Evolutionary conservation across 2,113 vertebrate species (phyloP).

Genomic region (Ailurus styani): DNA sequence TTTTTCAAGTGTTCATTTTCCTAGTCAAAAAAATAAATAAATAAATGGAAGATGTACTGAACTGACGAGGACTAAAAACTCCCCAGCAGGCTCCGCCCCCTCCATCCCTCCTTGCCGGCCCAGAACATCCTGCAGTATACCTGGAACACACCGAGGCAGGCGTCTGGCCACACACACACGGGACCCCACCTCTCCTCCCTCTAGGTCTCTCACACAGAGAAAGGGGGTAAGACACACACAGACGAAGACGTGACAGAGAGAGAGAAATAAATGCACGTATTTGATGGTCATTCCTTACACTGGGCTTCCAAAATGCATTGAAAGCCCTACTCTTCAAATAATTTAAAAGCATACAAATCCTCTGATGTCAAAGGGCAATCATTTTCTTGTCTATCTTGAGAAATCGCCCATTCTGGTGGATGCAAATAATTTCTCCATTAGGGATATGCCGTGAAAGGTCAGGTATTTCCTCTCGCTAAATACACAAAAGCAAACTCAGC

Average conservation of each 20-base stretch:
- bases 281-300: background rate
- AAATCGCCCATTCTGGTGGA: background rate
- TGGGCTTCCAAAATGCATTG: background rate
- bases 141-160: too few relatives aligned
- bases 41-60: background rate
- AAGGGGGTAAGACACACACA: rapidly evolving
- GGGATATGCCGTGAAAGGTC: background rate
- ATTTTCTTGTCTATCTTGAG: background rate
- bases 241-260: too few relatives aligned
- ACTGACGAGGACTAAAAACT: background rate
- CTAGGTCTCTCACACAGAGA: background rate
- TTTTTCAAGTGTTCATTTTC: conserved; percentile 97
- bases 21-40: conserved; percentile 72
- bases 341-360: too few relatives aligned
- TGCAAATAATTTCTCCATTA: background rate
- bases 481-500: background rate
- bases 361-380: background rate
- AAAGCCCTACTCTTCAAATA: background rate
- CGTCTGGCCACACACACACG: rapidly evolving
- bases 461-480: background rate
- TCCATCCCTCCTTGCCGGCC: background rate
- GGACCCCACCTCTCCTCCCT: background rate
- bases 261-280: rapidly evolving
- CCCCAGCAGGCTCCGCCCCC: background rate
- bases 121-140: rapidly evolving